Percentiles rank a stretch among this genome's conserved stretches.
phyloP scores from a whole-genome alignment of 2,888 invertebrate species.

The Exocentrus adspersus region DNA sequence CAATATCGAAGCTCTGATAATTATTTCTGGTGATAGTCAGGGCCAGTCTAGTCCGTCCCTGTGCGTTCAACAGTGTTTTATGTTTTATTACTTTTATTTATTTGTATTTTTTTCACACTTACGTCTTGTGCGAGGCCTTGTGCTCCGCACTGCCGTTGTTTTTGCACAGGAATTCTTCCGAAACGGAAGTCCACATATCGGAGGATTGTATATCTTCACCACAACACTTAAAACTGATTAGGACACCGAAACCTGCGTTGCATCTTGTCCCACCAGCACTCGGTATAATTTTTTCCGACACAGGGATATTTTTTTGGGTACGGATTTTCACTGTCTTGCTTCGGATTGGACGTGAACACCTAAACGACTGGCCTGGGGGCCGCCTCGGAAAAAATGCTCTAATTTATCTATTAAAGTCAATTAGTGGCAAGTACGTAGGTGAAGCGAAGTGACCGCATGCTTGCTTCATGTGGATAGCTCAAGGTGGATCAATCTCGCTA shows the following conservation, averaged over 20 bases:
- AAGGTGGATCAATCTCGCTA: too few species aligned
- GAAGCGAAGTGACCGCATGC: slow-evolving; percentile 36
- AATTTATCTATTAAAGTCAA: slow-evolving; percentile 64
- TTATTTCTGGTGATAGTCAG: too few species aligned
- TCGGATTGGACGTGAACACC: slow-evolving; percentile 1
- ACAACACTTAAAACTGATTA: background rate
- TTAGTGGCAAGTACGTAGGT: slow-evolving; percentile 56
- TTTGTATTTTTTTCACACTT: slow-evolving; percentile 31
- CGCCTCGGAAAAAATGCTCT: slow-evolving; percentile 51
- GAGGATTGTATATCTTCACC: background rate
- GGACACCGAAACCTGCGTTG: background rate
- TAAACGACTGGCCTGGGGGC: slow-evolving; percentile 38
- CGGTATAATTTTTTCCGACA: too few species aligned
- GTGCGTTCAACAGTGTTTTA: too few species aligned
- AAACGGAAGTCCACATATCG: slow-evolving; percentile 48
- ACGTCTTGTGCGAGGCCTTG: slow-evolving; percentile 48
- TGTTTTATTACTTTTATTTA: too few species aligned
- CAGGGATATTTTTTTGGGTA: too few species aligned
- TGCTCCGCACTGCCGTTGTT: slow-evolving; percentile 41
- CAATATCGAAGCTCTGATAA: too few species aligned
- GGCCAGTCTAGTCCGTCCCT: background rate
- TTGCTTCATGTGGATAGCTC: too few species aligned
- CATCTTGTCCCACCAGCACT: background rate
- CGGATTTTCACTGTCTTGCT: too few species aligned
- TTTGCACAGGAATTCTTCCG: slow-evolving; percentile 40